phyloP scores from a whole-genome alignment of 2,888 invertebrate species.

The Lordiphosa fenestrarum region DNA sequence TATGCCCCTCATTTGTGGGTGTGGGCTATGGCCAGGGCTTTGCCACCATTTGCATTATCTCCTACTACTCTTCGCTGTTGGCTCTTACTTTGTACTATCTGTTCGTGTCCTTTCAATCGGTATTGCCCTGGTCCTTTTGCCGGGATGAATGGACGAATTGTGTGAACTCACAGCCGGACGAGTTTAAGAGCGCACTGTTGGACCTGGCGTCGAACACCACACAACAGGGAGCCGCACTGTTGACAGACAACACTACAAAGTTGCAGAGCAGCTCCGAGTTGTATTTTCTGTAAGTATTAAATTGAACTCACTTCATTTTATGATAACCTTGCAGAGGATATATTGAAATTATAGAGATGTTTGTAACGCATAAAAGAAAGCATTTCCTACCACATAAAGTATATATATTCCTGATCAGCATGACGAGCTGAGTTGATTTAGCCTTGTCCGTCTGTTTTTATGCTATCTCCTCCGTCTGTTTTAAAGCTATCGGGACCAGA shows the following conservation, averaged over 20 bases:
- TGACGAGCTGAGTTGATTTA: too few relatives aligned
- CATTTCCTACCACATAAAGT: too few relatives aligned
- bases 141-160: conserved; percentile 77
- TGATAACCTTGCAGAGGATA: too few relatives aligned
- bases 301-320: too few relatives aligned
- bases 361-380: too few relatives aligned
- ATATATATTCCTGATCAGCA: too few relatives aligned
- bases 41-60: conserved; percentile 84
- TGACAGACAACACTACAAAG: conserved; percentile 15
- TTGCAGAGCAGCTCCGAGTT: conserved; percentile 83
- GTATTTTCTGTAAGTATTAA: conserved; percentile 82
- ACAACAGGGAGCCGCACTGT: conserved; percentile 1
- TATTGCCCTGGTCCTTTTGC: conserved; percentile 88
- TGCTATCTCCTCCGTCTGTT: too few relatives aligned
- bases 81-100: conserved; percentile 88
- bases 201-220: not conserved
- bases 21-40: conserved; percentile 86
- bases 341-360: too few relatives aligned
- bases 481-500: too few relatives aligned
- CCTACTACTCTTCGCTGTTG: conserved; percentile 89
- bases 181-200: conserved; percentile 15
- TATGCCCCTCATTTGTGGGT: conserved; percentile 88
- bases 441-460: too few relatives aligned
- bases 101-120: conserved; percentile 85
- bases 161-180: conserved; percentile 66